phyloP scores from a whole-genome alignment of 1,140 invertebrate species.

The Brachionus asplanchnoidis region DNA sequence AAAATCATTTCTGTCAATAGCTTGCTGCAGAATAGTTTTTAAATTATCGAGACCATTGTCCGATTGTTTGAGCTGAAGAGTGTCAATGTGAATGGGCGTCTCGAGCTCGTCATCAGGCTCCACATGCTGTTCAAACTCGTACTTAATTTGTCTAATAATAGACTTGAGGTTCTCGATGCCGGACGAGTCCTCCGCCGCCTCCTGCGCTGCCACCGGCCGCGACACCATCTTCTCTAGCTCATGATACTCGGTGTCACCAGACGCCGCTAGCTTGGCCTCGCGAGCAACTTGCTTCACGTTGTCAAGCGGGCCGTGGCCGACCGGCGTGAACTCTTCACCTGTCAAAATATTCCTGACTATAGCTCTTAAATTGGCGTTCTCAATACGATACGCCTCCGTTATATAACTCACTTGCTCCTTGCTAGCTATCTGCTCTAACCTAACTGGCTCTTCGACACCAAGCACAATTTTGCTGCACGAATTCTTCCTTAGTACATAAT shows the following conservation, averaged over 20 bases:
- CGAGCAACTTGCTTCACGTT: background rate
- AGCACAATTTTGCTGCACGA: background rate
- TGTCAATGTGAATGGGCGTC: background rate
- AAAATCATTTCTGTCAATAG: slow-evolving; percentile 10
- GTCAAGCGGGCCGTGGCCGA: background rate
- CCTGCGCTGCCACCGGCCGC: background rate
- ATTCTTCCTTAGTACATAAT: slow-evolving; percentile 10
- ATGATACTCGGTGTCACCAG: background rate
- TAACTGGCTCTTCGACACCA: background rate
- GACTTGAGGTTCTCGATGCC: slow-evolving; percentile 28
- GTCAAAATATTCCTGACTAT: background rate
- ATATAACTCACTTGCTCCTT: background rate
- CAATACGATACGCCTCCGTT: slow-evolving; percentile 9
- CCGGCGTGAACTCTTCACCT: background rate
- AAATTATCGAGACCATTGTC: background rate
- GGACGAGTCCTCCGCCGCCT: background rate
- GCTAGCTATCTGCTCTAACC: background rate
- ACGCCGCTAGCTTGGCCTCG: background rate
- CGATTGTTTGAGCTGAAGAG: background rate
- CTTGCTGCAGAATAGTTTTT: background rate
- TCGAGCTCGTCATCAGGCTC: background rate
- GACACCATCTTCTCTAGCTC: background rate
- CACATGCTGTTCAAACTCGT: background rate
- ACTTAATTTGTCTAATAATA: slow-evolving; percentile 41
- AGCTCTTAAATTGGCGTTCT: background rate